Conservation (phyloP, 2,113 vertebrate species). For the Dipodomys ordii region DNA sequence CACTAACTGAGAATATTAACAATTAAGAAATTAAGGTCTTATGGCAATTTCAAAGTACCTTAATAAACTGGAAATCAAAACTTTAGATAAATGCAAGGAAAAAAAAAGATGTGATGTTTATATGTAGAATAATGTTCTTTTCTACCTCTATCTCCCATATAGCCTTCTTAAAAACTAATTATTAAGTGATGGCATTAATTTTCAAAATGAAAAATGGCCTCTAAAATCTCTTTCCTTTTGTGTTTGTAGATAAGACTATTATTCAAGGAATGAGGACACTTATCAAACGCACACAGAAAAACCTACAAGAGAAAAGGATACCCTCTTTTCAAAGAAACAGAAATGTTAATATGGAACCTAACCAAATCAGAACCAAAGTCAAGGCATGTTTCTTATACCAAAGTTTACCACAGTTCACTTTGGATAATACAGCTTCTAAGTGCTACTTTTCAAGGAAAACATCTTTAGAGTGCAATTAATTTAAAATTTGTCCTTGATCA, state of each 20-base stretch:
- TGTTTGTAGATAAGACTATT: not conserved
- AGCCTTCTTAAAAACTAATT: constrained; percentile 17
- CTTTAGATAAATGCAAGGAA: constrained; percentile 34
- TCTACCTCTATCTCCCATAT: not conserved
- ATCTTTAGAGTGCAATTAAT: not conserved
- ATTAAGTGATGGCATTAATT: not conserved
- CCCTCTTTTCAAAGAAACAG: constrained; percentile 39
- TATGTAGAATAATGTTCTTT: constrained; percentile 4
- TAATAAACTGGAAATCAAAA: constrained; percentile 40
- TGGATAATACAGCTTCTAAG: constrained; percentile 5
- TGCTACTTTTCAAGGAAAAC: constrained; percentile 30
- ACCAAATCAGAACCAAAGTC: constrained; percentile 23
- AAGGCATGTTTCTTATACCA: constrained; percentile 50
- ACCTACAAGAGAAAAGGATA: not conserved
- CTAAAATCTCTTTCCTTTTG: constrained; percentile 38
- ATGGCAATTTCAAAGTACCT: constrained; percentile 49
- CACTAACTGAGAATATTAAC: constrained; percentile 43
- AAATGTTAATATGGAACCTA: constrained; percentile 45
- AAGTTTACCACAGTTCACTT: constrained; percentile 36
- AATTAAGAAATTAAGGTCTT: not conserved
- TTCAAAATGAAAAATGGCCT: constrained; percentile 17
- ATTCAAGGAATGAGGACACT: constrained; percentile 34
- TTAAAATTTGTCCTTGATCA: constrained; percentile 1
- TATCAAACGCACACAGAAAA: constrained; percentile 46
- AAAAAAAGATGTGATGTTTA: not conserved